These are phyloP conservation scores for Zootoca vivipara DNA, from an alignment of 2,113 vertebrate genomes.

Conservation along the genomic window DNA sequence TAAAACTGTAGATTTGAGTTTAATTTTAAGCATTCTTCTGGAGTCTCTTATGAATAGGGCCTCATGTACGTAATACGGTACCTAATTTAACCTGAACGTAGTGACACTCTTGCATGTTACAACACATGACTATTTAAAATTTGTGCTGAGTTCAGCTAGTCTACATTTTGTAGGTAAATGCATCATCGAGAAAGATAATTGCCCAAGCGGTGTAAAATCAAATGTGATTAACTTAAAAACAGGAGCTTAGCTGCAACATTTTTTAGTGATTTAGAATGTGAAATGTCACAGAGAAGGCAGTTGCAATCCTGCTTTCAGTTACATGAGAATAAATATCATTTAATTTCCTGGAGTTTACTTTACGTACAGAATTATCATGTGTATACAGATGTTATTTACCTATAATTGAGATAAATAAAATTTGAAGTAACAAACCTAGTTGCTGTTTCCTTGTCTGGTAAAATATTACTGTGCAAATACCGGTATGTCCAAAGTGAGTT, in stretches of 20 bases:
- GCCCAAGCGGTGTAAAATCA: not conserved
- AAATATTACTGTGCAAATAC: not conserved
- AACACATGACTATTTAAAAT: not conserved
- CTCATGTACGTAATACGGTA: accelerated
- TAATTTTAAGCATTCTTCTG: not conserved
- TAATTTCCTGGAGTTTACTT: not conserved
- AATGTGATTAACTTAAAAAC: not conserved
- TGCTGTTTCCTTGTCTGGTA: not conserved
- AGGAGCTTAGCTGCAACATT: not conserved
- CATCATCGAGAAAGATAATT: conserved; percentile 14
- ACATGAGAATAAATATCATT: not conserved
- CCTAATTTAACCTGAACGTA: not conserved
- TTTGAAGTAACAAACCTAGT: not conserved
- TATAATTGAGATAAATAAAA: not conserved
- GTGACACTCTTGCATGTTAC: not conserved
- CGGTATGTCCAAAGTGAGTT: not conserved
- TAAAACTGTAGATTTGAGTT: not conserved
- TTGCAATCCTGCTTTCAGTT: not conserved
- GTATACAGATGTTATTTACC: not conserved
- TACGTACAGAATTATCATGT: not conserved
- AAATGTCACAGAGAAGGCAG: not conserved
- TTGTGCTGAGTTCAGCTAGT: not conserved
- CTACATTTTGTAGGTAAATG: not conserved
- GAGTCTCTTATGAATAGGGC: not conserved
- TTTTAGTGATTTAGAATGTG: not conserved